Evolutionary conservation across 2,113 vertebrate species (phyloP).

Genomic region (Pipa parva): DNA sequence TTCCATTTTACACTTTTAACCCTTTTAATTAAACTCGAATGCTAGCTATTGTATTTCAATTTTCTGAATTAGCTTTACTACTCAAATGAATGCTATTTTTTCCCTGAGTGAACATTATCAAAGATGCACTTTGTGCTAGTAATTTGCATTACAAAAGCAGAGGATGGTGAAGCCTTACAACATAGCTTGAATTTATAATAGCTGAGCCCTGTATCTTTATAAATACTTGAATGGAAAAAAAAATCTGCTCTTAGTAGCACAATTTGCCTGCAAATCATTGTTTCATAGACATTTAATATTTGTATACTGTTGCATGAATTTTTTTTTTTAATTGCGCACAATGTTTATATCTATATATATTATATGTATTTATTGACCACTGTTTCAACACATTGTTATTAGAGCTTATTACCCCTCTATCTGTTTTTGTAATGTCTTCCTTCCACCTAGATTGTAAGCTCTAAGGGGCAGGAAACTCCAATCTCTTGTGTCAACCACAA

Average conservation of each 20-base stretch:
- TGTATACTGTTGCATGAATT: no score
- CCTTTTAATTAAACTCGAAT: conserved; percentile 60
- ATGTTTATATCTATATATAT: no score
- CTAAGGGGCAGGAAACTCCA: no score
- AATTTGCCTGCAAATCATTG: conserved; percentile 49
- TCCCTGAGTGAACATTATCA: conserved; percentile 80
- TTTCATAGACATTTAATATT: not conserved
- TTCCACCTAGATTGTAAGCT: no score
- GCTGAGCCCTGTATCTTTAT: conserved; percentile 53
- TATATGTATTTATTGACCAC: no score
- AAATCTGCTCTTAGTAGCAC: conserved; percentile 22
- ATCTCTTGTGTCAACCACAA: no score
- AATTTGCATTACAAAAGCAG: conserved; percentile 83
- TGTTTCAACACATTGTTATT: no score
- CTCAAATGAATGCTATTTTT: conserved; percentile 74
- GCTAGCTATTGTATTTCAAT: conserved; percentile 62
- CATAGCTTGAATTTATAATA: conserved; percentile 66
- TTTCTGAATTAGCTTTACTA: conserved; percentile 77
- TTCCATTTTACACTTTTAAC: conserved; percentile 48
- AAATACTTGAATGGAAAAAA: conserved; percentile 46
- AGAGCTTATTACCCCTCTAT: no score
- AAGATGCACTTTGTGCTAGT: conserved; percentile 79
- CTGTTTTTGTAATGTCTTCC: no score
- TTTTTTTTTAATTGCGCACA: no score
- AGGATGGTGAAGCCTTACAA: conserved; percentile 58